Evolutionary conservation across 2,797 vertebrate species (phyloP).

Genomic region (Gambelia wislizenii): DNA sequence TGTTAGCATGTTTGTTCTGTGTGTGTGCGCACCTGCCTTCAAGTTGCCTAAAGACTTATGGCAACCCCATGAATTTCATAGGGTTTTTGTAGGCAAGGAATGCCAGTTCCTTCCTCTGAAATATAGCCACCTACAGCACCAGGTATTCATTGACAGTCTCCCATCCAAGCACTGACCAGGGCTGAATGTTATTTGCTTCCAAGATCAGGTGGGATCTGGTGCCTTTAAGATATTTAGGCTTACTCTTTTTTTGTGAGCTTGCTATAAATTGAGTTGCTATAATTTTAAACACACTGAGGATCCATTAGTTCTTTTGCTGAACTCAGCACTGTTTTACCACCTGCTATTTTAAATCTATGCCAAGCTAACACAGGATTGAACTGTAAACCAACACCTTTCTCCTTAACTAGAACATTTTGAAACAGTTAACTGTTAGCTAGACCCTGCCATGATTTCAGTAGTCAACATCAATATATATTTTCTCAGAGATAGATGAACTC

Average conservation of each 20-base stretch:
- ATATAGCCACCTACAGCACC: too few species aligned
- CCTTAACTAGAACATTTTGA: conserved; percentile 1
- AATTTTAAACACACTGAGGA: background rate
- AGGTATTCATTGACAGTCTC: too few species aligned
- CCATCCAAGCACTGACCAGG: too few species aligned
- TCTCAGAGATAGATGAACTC: conserved; percentile 3
- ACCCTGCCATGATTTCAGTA: background rate
- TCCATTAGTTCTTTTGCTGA: conserved; percentile 28
- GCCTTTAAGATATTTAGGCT: too few species aligned
- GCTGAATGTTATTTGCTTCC: too few species aligned
- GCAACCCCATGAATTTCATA: too few species aligned
- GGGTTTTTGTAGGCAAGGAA: too few species aligned
- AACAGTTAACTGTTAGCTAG: background rate
- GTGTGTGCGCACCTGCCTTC: too few species aligned
- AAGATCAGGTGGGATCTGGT: too few species aligned
- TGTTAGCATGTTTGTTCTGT: background rate
- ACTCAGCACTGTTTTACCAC: background rate
- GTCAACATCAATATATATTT: background rate
- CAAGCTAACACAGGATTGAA: background rate
- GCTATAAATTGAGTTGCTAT: background rate
- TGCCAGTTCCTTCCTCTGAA: too few species aligned
- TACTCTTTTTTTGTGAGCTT: background rate
- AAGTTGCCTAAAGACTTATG: too few species aligned
- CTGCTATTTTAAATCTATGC: background rate
- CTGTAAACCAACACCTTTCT: background rate